Conservation (phyloP, 2,888 invertebrate species). For the Aphidoletes aphidimyza region DNA sequence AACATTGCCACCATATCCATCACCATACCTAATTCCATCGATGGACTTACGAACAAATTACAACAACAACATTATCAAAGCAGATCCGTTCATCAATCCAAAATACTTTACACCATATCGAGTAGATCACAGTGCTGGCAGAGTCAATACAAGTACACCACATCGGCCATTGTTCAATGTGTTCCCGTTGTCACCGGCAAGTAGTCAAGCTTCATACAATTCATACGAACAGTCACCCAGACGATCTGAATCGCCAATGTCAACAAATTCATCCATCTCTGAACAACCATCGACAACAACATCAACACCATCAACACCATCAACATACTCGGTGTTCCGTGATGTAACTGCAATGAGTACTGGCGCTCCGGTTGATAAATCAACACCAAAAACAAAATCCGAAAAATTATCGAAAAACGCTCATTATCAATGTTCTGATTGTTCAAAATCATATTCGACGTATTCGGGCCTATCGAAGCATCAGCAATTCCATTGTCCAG, state of each 20-base stretch:
- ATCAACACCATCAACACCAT: slow-evolving; percentile 26
- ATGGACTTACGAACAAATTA: slow-evolving; percentile 52
- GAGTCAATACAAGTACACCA: slow-evolving; percentile 56
- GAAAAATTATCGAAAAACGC: slow-evolving; percentile 68
- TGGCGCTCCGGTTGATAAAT: not conserved
- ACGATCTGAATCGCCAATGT: slow-evolving; percentile 65
- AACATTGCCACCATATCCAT: slow-evolving; percentile 18
- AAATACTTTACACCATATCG: slow-evolving; percentile 55
- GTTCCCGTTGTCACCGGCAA: slow-evolving; percentile 63
- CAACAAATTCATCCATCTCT: slow-evolving; percentile 61
- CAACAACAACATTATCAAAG: slow-evolving; percentile 56
- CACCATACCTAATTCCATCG: slow-evolving; percentile 30
- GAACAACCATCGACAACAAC: slow-evolving; percentile 47
- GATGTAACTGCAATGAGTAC: slow-evolving; percentile 52
- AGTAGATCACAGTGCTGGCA: slow-evolving; percentile 6
- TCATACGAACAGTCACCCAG: slow-evolving; percentile 61
- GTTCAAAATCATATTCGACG: slow-evolving; percentile 95
- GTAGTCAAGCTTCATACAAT: slow-evolving; percentile 65
- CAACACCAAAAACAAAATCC: slow-evolving; percentile 49
- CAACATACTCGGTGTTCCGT: slow-evolving; percentile 54
- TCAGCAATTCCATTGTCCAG: slow-evolving; percentile 94
- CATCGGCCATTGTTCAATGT: slow-evolving; percentile 62
- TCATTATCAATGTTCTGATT: slow-evolving; percentile 92
- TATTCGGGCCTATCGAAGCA: slow-evolving; percentile 97
- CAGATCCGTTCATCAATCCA: slow-evolving; percentile 53